Evolutionary conservation across 2,797 vertebrate species (phyloP), one percentile per base, ranked within the genome.

Genomic region (Cossypha dichroa): DNA sequence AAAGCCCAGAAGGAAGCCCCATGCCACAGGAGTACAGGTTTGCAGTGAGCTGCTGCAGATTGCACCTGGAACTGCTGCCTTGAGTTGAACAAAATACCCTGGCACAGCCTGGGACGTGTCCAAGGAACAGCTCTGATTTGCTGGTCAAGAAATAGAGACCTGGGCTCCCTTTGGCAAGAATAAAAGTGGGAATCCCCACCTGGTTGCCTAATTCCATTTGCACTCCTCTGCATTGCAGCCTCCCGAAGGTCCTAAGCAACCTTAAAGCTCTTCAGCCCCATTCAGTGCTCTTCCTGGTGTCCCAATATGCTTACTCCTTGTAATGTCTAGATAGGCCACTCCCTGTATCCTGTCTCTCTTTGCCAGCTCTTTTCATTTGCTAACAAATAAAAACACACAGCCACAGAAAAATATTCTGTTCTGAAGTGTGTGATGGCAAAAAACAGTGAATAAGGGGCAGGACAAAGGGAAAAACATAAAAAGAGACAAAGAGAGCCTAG

Each of bases 21-120:
- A 2, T 20, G 20, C 38, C 10, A 3, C 0, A 0, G n/a, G 20
- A 80, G 13, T 9, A 26, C 10, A 33, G 26, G 29, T 15, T 46
- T 33, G 64, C 59, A 48, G 33, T 1, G 5, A 9, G 20, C 21
- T 90, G 43, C 11, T 60, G 46, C 2, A 7, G n/a, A 26, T 31
- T n/a, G 58, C 45, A 72, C 26, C 45, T 43, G 14, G 46, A 92
- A 34, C 10, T 69, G 21, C 23, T 34, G 40, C 28, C 33, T 49
- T 43, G 49, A 64, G 8, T 1, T 66, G 49, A 85, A 33, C 26
- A 52, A 45, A 88, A 67, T 3, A 46, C 34, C 23, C 55, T 55
- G 48, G 45, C 36, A n/a, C 48, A 78, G 29, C n/a, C 41, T 54
- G 36, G n/a, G 45, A 56, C 9, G 36, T n/a, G 13, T 31, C 21